These are phyloP conservation scores for Amblyteles armatorius DNA, from an alignment of 2,888 invertebrate genomes.

Conservation along the genomic window DNA sequence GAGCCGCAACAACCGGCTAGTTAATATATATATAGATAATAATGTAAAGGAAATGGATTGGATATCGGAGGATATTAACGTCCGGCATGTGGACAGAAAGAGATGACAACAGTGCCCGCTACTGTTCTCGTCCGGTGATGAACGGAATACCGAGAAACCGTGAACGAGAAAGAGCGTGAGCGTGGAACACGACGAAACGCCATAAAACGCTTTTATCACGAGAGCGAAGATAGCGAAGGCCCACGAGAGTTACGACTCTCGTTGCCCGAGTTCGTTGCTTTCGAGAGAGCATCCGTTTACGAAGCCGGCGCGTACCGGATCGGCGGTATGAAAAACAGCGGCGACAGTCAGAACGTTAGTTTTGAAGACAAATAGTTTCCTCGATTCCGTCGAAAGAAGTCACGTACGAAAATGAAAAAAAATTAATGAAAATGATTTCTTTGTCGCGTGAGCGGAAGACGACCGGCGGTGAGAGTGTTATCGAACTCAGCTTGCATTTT, in stretches of 20 bases:
- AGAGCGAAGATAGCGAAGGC: constrained; percentile 48
- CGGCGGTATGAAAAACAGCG: neutral
- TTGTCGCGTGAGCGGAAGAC: neutral
- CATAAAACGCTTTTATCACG: constrained; percentile 54
- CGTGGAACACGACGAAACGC: constrained; percentile 25
- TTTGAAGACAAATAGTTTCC: constrained; percentile 19
- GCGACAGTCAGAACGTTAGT: too few species aligned
- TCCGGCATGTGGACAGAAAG: constrained; percentile 25
- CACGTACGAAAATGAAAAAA: neutral
- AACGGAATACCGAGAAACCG: constrained; percentile 43
- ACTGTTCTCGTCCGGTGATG: constrained; percentile 48
- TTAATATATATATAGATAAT: neutral
- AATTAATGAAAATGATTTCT: neutral
- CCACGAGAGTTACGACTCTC: constrained; percentile 14
- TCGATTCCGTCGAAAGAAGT: neutral
- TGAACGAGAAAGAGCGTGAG: constrained; percentile 20
- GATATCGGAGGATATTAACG: constrained; percentile 50
- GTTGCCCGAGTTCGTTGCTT: constrained; percentile 40
- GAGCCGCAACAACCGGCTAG: neutral
- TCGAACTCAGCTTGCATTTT: neutral
- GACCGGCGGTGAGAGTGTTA: neutral
- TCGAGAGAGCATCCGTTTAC: constrained; percentile 30
- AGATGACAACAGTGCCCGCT: constrained; percentile 48
- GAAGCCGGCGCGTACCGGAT: constrained; percentile 35
- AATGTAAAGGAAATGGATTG: constrained; percentile 32